Evolutionary conservation across 2,113 vertebrate genomes (phyloP).

Genomic region (Forbesichthys papilliferus): DNA sequence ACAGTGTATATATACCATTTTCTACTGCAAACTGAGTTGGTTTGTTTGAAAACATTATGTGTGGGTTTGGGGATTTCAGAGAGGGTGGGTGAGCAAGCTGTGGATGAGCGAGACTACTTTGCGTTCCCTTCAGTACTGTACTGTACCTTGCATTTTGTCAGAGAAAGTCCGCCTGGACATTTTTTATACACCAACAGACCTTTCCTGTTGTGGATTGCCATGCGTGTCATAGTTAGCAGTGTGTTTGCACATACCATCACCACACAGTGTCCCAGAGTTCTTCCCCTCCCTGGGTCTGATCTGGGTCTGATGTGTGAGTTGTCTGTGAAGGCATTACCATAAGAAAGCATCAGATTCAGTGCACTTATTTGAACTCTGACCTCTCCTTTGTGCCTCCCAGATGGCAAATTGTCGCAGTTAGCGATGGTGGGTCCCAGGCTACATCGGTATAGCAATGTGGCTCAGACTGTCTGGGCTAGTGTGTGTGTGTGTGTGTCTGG

Average conservation of each 20-base stretch:
- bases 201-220: not conserved
- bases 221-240: not conserved
- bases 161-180: too few species aligned
- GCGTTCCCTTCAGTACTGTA: too few species aligned
- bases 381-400: conserved; percentile 76
- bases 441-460: conserved; percentile 10
- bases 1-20: too few species aligned
- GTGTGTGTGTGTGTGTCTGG: not conserved
- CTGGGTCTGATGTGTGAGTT: conserved; percentile 30
- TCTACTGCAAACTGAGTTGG: too few species aligned
- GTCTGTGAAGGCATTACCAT: conserved; percentile 80
- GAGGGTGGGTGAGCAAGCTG: too few species aligned
- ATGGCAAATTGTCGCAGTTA: conserved; percentile 82
- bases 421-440: conserved; percentile 39
- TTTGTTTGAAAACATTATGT: too few species aligned
- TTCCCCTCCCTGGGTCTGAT: conserved; percentile 14
- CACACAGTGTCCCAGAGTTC: not conserved
- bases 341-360: conserved; percentile 81
- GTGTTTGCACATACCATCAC: conserved; percentile 8
- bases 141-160: too few species aligned
- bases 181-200: too few species aligned
- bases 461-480: conserved; percentile 1
- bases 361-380: conserved; percentile 87
- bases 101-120: too few species aligned
- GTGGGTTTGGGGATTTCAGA: too few species aligned